Conservation (phyloP, 2,888 invertebrate species). For the Caenorhabditis sp. region DNA sequence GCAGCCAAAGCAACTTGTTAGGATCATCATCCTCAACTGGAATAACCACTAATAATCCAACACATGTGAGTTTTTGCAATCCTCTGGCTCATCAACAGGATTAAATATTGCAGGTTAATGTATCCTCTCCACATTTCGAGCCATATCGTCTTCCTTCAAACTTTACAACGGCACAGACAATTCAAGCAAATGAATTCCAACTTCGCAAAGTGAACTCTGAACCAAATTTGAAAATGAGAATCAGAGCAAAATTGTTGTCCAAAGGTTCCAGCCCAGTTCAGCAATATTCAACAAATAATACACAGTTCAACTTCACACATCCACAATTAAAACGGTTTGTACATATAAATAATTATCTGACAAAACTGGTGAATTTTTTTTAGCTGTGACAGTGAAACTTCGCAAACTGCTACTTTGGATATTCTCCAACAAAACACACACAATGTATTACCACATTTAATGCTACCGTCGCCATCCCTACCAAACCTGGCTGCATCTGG, state of each 20-base stretch:
- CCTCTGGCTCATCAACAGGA: not conserved
- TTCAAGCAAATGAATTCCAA: conserved; percentile 56
- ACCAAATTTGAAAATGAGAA: conserved; percentile 70
- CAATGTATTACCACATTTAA: conserved; percentile 43
- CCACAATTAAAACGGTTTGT: conserved; percentile 38
- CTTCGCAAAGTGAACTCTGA: conserved; percentile 67
- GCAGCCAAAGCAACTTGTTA: conserved; percentile 39
- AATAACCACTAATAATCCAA: not conserved
- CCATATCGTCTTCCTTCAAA: conserved; percentile 53
- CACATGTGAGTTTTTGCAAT: conserved; percentile 8
- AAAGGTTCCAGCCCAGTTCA: conserved; percentile 61
- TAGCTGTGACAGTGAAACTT: conserved; percentile 51
- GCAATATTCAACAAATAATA: conserved; percentile 23
- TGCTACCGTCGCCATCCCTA: conserved; percentile 65
- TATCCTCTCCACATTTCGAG: conserved; percentile 60
- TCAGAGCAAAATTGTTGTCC: conserved; percentile 65
- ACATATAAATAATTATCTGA: not conserved
- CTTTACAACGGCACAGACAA: conserved; percentile 21
- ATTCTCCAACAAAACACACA: conserved; percentile 18
- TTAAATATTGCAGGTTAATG: conserved; percentile 41
- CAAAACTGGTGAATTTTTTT: not conserved
- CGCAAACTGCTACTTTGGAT: conserved; percentile 31
- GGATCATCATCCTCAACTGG: conserved; percentile 13
- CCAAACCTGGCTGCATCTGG: conserved; percentile 62
- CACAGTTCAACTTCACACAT: conserved; percentile 47